phyloP scores from a whole-genome alignment of 1,140 invertebrate species.

The Meloidogyne hapla region DNA sequence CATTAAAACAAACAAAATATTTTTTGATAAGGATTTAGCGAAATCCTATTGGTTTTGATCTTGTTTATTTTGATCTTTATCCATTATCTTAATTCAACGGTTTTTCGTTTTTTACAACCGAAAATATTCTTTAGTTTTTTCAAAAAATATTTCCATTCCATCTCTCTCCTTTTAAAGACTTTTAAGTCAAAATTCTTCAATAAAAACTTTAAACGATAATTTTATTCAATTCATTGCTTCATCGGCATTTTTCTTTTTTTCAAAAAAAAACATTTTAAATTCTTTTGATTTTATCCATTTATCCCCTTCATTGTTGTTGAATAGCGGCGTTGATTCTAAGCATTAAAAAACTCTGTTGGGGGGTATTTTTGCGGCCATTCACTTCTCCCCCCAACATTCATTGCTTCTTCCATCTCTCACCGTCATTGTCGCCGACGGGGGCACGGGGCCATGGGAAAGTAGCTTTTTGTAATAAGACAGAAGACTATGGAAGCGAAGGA shows the following conservation, averaged over 20 bases:
- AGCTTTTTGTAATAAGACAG: neutral
- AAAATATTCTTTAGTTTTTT: no score
- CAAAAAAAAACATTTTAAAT: neutral
- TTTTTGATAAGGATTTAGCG: no score
- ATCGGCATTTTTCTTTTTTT: neutral
- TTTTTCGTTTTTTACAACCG: no score
- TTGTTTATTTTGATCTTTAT: no score
- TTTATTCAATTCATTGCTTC: neutral
- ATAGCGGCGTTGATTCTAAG: neutral
- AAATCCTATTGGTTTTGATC: no score
- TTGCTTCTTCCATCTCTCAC: neutral
- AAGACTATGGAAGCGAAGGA: neutral
- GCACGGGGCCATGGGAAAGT: conserved; percentile 1
- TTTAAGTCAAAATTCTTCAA: no score
- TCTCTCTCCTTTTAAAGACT: no score
- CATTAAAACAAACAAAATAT: no score
- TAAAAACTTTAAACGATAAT: neutral
- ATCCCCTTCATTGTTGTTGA: neutral
- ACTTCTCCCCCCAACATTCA: neutral
- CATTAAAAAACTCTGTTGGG: no score
- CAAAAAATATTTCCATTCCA: no score
- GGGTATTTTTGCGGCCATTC: conserved; percentile 1
- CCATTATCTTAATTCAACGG: no score
- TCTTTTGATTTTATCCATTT: neutral
- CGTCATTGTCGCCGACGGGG: neutral